phyloP scores from a whole-genome alignment of 1,140 invertebrate species.

The Nautilus pompilius region DNA sequence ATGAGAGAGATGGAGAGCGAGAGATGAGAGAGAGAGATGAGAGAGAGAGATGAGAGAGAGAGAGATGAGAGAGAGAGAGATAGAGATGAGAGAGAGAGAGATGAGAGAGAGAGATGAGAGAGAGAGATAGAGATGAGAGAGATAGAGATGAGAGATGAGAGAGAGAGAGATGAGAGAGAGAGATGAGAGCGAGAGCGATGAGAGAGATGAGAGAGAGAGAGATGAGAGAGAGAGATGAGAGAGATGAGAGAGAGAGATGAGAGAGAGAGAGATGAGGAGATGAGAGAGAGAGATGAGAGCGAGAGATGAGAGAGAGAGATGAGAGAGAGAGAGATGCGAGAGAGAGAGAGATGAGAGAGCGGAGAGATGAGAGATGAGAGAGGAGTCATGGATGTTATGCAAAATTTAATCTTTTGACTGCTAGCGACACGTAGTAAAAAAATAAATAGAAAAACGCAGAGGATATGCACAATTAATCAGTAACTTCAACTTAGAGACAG shows the following conservation, averaged over 20 bases:
- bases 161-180: slow-evolving; percentile 11
- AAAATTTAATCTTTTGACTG: no score
- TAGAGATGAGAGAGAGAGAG: neutral
- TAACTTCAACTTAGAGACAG: no score
- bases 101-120: neutral
- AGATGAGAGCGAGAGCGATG: no score
- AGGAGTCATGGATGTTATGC: no score
- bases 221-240: neutral
- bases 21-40: neutral
- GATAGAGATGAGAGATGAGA: slow-evolving; percentile 9
- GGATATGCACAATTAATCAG: no score
- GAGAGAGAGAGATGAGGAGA: neutral
- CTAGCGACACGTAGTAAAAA: no score
- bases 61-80: neutral
- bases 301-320: neutral
- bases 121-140: slow-evolving; percentile 10
- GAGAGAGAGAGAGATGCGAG: neutral
- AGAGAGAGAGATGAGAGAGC: neutral
- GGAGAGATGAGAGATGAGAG: no score
- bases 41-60: neutral
- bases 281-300: neutral
- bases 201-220: neutral
- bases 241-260: neutral
- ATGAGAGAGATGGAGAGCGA: neutral
- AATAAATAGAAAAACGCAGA: no score